Evolutionary conservation across 1,140 invertebrate genomes (phyloP).

Genomic region (Venustaconcha ellipsiformis): DNA sequence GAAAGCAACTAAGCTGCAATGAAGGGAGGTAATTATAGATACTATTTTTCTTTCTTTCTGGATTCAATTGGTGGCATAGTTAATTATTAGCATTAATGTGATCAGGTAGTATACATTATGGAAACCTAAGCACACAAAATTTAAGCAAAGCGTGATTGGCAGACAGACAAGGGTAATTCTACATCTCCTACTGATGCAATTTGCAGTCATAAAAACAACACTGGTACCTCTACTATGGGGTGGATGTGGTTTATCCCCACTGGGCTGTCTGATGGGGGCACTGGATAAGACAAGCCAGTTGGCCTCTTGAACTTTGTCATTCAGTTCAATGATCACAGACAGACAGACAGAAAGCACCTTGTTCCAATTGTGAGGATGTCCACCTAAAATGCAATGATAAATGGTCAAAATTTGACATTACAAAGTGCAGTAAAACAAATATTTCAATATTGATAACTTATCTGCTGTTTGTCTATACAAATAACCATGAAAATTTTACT

Average conservation of each 20-base stretch:
- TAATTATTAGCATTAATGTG: no score
- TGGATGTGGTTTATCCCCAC: constrained; percentile 18
- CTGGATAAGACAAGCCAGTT: constrained; percentile 50
- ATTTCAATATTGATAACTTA: no score
- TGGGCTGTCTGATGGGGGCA: constrained; percentile 42
- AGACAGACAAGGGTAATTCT: not conserved
- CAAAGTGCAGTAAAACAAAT: no score
- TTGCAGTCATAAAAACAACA: not conserved
- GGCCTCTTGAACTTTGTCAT: constrained; percentile 40
- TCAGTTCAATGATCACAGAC: constrained; percentile 44
- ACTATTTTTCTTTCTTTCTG: no score
- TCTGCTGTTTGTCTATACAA: no score
- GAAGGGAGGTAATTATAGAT: no score
- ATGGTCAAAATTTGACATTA: no score
- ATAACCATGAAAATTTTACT: no score
- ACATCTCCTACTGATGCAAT: not conserved
- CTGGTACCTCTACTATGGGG: not conserved
- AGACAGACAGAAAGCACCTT: constrained; percentile 49
- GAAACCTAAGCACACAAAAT: not conserved
- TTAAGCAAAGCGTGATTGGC: not conserved
- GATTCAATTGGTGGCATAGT: no score
- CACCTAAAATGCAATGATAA: constrained; percentile 43
- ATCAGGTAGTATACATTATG: no score
- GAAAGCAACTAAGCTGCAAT: no score
- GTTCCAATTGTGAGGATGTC: constrained; percentile 65